Conservation (phyloP, 2,888 invertebrate species). For the Stenodema calcarata region DNA sequence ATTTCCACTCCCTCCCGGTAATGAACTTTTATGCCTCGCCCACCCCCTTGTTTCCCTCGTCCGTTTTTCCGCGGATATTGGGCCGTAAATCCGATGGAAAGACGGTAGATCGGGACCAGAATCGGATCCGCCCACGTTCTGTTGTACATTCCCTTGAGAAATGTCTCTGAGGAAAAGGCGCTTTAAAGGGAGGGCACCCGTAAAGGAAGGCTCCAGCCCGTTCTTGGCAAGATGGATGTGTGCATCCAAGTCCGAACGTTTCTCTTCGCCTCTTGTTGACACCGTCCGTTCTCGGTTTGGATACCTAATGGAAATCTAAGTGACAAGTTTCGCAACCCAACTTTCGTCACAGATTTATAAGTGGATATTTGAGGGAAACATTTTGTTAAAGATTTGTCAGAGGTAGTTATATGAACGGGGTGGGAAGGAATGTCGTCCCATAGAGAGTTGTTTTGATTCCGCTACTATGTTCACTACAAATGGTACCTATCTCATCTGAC, state of each 20-base stretch:
- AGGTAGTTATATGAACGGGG: neutral
- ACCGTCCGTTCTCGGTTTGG: neutral
- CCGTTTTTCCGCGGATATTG: neutral
- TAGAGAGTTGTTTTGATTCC: neutral
- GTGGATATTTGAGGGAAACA: neutral
- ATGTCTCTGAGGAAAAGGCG: neutral
- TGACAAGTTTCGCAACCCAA: neutral
- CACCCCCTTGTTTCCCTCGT: neutral
- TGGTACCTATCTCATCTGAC: neutral
- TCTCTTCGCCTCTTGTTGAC: neutral
- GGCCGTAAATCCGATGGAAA: neutral
- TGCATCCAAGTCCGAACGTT: neutral
- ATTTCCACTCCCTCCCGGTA: neutral
- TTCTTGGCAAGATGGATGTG: neutral
- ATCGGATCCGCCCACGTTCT: conserved; percentile 1
- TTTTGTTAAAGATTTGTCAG: neutral
- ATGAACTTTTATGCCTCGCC: neutral
- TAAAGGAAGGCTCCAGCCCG: neutral
- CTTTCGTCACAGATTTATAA: neutral
- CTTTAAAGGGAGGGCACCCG: neutral
- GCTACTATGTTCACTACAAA: neutral
- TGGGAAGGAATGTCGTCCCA: neutral
- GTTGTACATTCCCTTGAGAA: neutral
- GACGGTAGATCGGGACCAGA: neutral
- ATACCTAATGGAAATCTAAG: neutral